A percentile compares a stretch with the other conserved stretches of the same genome.
Conservation (phyloP, 2,113 vertebrate species). For the Lepidothrix coronata region DNA sequence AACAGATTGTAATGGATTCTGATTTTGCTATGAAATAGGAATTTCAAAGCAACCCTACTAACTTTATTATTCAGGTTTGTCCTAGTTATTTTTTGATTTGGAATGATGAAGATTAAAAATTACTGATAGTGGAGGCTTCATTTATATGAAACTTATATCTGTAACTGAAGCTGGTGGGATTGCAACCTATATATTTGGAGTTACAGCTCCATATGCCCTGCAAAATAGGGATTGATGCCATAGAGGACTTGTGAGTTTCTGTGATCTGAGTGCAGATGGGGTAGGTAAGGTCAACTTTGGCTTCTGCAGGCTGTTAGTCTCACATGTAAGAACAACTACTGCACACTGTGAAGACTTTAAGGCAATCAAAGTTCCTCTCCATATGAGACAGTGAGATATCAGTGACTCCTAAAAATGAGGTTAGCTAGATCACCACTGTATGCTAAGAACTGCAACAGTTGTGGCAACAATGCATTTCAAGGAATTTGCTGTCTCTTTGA, state of each 20-base stretch:
- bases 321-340: neutral
- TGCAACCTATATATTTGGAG: neutral
- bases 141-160: neutral
- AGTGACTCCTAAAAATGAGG: neutral
- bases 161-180: neutral
- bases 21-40: neutral
- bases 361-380: neutral
- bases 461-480: neutral
- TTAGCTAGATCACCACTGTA: accelerated
- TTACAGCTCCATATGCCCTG: neutral
- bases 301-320: neutral
- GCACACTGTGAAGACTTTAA: neutral
- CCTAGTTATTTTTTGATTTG: neutral
- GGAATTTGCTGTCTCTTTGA: neutral
- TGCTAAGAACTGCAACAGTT: neutral
- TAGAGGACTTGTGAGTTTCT: neutral
- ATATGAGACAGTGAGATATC: neutral
- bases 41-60: neutral
- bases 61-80: neutral
- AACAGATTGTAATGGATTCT: neutral
- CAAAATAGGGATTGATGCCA: neutral
- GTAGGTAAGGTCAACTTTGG: neutral
- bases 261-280: neutral
- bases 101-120: neutral
- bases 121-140: neutral